A percentile compares a stretch with the other conserved stretches of the same genome.
Conservation (phyloP, 1,140 invertebrate species). For the Whitmania pigra region DNA sequence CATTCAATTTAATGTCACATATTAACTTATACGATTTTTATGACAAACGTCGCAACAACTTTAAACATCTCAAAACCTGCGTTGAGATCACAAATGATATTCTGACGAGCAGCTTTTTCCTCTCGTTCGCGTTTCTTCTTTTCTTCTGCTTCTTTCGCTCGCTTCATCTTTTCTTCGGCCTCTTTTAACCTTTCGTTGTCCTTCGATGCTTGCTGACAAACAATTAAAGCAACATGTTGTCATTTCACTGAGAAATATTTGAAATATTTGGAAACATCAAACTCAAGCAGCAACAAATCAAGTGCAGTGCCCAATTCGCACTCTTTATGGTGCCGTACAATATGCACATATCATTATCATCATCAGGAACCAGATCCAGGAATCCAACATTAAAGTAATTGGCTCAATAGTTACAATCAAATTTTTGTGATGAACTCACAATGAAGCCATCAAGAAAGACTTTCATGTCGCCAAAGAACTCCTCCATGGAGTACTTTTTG, state of each 20-base stretch:
- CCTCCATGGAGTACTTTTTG: constrained; percentile 85
- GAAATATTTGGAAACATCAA: too few species aligned
- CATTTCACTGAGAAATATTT: too few species aligned
- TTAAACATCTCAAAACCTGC: constrained; percentile 44
- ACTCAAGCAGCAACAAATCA: background rate
- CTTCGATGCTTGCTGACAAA: constrained; percentile 60
- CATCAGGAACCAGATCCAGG: too few species aligned
- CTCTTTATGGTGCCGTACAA: too few species aligned
- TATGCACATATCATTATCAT: too few species aligned
- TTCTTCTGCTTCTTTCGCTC: constrained; percentile 70
- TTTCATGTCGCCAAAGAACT: constrained; percentile 90
- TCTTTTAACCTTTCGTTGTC: constrained; percentile 73
- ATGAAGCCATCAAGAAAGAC: constrained; percentile 82
- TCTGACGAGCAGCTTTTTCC: constrained; percentile 69
- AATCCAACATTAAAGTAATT: too few species aligned
- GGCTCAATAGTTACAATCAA: too few species aligned
- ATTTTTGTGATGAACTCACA: constrained; percentile 45
- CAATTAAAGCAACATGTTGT: too few species aligned
- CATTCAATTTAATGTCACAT: too few species aligned
- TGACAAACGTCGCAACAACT: too few species aligned
- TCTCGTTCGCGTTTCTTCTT: constrained; percentile 57
- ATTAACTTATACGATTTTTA: too few species aligned
- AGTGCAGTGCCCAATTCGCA: background rate
- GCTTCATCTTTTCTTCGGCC: constrained; percentile 68
- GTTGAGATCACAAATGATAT: constrained; percentile 78